phyloP scores from a whole-genome alignment of 2,797 vertebrate species.

The Tauraco hartlaubi region DNA sequence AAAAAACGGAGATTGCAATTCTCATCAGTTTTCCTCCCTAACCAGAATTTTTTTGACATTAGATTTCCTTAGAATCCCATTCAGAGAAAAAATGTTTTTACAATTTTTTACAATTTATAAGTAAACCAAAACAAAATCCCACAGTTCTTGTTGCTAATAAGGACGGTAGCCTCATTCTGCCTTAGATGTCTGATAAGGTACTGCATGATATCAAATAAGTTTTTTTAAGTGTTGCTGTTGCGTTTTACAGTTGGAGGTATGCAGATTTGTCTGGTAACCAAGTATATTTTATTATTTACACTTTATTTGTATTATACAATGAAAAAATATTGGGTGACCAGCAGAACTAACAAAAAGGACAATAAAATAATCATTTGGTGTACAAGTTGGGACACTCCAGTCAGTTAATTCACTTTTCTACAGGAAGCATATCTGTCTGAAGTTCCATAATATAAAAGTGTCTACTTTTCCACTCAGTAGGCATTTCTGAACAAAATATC shows the following conservation, averaged over 20 bases:
- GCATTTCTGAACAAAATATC: background rate
- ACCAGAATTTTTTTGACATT: background rate
- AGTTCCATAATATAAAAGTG: background rate
- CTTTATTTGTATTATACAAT: background rate
- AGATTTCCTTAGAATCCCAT: background rate
- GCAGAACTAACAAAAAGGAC: background rate
- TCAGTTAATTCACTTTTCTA: constrained; percentile 39
- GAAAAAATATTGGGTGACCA: background rate
- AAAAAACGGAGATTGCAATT: background rate
- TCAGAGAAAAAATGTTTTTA: background rate
- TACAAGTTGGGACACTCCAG: background rate
- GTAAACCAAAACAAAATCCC: background rate
- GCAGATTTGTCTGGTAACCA: background rate
- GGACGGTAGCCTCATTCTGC: background rate
- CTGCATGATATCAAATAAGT: background rate
- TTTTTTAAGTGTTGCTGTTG: background rate
- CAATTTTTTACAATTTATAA: background rate
- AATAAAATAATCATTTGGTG: background rate
- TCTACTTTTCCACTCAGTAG: background rate
- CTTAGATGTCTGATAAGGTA: background rate
- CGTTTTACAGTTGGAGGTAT: background rate
- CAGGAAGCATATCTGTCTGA: background rate
- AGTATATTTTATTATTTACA: background rate
- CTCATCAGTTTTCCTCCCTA: background rate
- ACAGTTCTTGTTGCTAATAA: background rate